A percentile compares a stretch with the other conserved stretches of the same genome.
Evolutionary conservation across 2,797 vertebrate species (phyloP).

Genomic region (Enteromius anoplus): DNA sequence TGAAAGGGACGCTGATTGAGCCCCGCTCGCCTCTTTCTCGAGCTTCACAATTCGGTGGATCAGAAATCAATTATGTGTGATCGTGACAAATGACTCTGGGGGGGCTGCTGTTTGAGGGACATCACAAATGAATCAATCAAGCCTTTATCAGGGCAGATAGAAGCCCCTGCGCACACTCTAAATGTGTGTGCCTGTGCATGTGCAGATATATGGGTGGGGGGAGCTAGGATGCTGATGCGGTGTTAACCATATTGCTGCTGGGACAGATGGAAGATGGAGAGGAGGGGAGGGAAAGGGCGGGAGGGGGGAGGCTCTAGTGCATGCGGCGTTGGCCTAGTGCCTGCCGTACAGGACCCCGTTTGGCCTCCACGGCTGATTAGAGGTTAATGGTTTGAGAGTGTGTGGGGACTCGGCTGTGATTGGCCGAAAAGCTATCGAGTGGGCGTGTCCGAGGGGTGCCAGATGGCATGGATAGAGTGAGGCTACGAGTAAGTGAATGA

Average conservation of each 20-base stretch:
- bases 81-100: conserved; percentile 80
- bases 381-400: conserved; percentile 86
- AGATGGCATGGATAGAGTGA: conserved; percentile 83
- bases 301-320: conserved; percentile 21
- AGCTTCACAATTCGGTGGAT: conserved; percentile 73
- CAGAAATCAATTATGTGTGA: conserved; percentile 81
- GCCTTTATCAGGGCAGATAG: conserved; percentile 75
- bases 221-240: conserved; percentile 63
- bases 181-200: conserved; percentile 61
- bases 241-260: conserved; percentile 87
- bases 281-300: conserved; percentile 45
- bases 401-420: conserved; percentile 67
- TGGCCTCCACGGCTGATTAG: conserved; percentile 84
- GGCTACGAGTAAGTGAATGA: conserved; percentile 58
- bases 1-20: conserved; percentile 47
- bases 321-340: conserved; percentile 75
- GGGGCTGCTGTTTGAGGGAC: conserved; percentile 63
- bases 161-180: conserved; percentile 58
- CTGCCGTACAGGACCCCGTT: conserved; percentile 71
- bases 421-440: conserved; percentile 78
- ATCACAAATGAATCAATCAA: conserved; percentile 81
- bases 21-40: conserved; percentile 48
- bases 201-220: conserved; percentile 70
- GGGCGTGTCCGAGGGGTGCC: conserved; percentile 83
- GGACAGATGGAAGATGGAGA: conserved; percentile 85